Base-by-base conservation (phyloP, 2,888 invertebrate species). In the Ormyrus labotus region DNA sequence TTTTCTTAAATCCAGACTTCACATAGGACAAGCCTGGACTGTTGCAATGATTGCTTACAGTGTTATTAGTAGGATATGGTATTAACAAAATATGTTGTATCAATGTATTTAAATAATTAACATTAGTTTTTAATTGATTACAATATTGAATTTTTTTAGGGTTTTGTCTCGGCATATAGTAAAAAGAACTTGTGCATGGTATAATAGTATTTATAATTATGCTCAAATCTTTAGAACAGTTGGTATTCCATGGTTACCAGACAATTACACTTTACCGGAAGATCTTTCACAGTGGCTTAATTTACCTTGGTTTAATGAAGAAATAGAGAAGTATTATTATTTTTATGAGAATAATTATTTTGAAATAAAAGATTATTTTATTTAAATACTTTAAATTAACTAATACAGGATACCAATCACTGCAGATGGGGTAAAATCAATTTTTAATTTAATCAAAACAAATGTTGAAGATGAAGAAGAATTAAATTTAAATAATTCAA, bases 11-110 rank as follows among this genome's bases (percentile, higher is more conserved):
- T 88, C 92, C 63, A 91, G 93, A 86, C 87, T 94, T 10, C 91
- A 89, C 82, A 86, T 92, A 83, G 93, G 93, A 0, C 93, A 93
- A 84, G 92, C 92, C 71, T 93, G 93, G 89, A 92, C 92, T 90
- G 92, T 93, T 90, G 92, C 93, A 63, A 84, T 93, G 13, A 91
- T 93, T 87, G 93, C 93, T 19, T 93, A 92, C 89, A 91, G 93
- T 9, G 88, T 93, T 45, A 83, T 93, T 13, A 91, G 93, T 83
- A 91, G 94, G 85, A 90, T 94, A 82, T 94, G 93, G 93, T 90
- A 86, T 58, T 34, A 4, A 34, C 34, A 34, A 34, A 61, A 60
- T 51, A 77, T 55, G 55, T 58, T 58, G 0, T 34, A 34, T 34
- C 34, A 34, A 34, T 34, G 34, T 70, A 63, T 60, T 6, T 19